Evolutionary conservation across 2,797 vertebrate species (phyloP).

Genomic region (Sebastes elongatus): DNA sequence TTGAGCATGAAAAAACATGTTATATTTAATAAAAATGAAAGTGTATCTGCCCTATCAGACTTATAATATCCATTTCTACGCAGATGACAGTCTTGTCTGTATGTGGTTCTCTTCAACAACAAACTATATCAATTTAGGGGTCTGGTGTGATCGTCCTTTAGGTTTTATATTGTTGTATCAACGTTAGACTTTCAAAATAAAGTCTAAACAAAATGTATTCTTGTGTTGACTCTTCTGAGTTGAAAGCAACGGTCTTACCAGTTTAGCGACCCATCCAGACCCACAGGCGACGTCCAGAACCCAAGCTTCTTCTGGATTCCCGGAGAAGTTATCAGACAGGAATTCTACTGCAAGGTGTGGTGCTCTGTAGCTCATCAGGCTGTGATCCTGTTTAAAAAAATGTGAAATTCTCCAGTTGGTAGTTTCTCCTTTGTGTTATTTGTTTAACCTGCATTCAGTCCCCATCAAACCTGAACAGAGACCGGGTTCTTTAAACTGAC

Average conservation of each 20-base stretch:
- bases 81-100: too few relatives aligned
- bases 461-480: not conserved
- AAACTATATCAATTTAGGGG: too few relatives aligned
- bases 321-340: not conserved
- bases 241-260: constrained; percentile 10
- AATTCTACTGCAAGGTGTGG: not conserved
- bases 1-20: not conserved
- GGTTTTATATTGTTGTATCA: too few relatives aligned
- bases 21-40: too few relatives aligned
- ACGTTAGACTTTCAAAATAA: too few relatives aligned
- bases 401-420: not conserved
- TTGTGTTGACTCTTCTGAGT: too few relatives aligned
- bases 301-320: not conserved
- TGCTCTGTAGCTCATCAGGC: not conserved
- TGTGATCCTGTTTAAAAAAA: not conserved
- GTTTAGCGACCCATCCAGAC: constrained; percentile 17
- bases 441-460: too few relatives aligned
- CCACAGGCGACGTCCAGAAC: constrained; percentile 51
- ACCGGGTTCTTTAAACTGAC: not conserved
- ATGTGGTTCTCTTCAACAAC: too few relatives aligned
- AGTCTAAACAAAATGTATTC: too few relatives aligned
- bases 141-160: too few relatives aligned
- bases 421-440: not conserved
- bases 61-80: too few relatives aligned
- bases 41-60: too few relatives aligned